Conservation (phyloP, 2,797 vertebrate species). For the Falco columbarius region DNA sequence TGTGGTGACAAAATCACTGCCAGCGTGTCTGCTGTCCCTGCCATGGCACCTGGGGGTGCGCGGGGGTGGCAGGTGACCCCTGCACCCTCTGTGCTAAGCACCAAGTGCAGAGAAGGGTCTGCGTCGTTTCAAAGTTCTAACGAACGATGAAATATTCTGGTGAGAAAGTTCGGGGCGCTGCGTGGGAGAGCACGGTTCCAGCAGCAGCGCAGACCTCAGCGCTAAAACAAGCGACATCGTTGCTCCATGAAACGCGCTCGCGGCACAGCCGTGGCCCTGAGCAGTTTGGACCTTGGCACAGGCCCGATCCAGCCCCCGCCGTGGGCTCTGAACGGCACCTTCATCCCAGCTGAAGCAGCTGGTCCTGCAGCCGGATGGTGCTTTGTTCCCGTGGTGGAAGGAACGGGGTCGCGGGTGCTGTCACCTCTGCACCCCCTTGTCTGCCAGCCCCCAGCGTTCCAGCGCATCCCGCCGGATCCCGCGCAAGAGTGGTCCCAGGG, state of each 20-base stretch:
- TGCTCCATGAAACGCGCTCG: rapidly evolving
- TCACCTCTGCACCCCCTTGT: rapidly evolving
- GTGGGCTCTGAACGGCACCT: background rate
- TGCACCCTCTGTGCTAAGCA: too few relatives aligned
- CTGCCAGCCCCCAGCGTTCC: background rate
- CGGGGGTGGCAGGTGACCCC: too few relatives aligned
- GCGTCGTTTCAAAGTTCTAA: background rate
- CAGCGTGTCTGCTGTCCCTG: background rate
- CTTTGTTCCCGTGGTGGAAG: background rate
- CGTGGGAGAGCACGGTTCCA: background rate
- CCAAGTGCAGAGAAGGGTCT: background rate
- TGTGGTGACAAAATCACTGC: too few relatives aligned
- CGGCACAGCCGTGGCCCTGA: background rate
- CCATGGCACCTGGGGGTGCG: too few relatives aligned
- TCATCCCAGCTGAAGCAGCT: background rate
- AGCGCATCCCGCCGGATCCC: rapidly evolving
- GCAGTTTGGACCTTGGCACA: background rate
- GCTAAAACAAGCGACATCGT: background rate
- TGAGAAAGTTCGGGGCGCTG: background rate
- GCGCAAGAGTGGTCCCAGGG: background rate
- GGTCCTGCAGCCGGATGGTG: background rate
- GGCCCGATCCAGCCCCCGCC: background rate
- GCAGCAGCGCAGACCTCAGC: background rate
- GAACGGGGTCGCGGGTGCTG: background rate
- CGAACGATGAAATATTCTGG: background rate